Percentiles rank a stretch among this genome's conserved stretches.
phyloP scores from a whole-genome alignment of 2,888 invertebrate species.

The Linnaemya vulpina region DNA sequence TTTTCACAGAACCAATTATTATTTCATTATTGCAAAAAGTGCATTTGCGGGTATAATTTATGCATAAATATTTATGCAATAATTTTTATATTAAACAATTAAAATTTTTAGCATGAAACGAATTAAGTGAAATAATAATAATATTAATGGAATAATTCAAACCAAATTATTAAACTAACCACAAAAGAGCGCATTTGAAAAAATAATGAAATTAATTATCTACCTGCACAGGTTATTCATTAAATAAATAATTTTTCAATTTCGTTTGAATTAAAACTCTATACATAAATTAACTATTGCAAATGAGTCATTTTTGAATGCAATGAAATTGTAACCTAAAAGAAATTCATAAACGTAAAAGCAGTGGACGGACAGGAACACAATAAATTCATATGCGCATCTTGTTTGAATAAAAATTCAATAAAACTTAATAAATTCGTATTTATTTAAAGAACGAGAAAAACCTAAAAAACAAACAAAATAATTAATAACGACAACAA shows the following conservation, averaged over 20 bases:
- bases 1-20: background rate
- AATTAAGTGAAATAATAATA: conserved; percentile 24
- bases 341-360: background rate
- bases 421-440: conserved; percentile 15
- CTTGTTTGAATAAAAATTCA: conserved; percentile 40
- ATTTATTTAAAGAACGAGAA: conserved; percentile 16
- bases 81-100: background rate
- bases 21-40: background rate
- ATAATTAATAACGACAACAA: background rate
- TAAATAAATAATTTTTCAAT: conserved; percentile 12
- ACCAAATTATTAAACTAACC: conserved; percentile 14
- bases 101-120: conserved; percentile 35
- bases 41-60: background rate
- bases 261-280: conserved; percentile 28
- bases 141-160: conserved; percentile 39
- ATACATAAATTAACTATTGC: conserved; percentile 25
- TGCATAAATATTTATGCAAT: conserved; percentile 2
- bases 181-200: background rate
- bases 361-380: background rate
- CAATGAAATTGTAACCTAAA: conserved; percentile 8
- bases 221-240: background rate
- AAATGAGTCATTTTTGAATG: conserved; percentile 34
- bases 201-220: background rate
- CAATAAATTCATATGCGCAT: conserved; percentile 25
- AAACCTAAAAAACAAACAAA: background rate